Conservation (phyloP, 2,797 vertebrate species). For the Squalus acanthias region DNA sequence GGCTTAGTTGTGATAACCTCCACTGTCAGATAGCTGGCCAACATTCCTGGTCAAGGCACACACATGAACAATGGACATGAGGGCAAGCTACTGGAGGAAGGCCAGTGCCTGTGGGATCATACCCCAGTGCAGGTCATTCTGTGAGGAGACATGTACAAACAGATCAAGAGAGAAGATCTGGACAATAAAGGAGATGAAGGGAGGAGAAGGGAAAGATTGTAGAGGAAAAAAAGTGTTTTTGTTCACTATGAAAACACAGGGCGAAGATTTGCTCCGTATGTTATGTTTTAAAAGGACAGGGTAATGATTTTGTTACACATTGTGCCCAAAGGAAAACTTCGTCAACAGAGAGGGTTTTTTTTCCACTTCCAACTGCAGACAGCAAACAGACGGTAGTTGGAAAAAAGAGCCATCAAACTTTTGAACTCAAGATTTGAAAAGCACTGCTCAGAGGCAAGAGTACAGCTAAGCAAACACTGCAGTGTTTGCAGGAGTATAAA, state of each 20-base stretch:
- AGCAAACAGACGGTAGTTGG: background rate
- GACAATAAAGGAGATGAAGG: background rate
- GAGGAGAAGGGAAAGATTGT: background rate
- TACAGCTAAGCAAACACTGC: background rate
- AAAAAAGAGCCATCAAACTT: too few species aligned
- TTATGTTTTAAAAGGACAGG: background rate
- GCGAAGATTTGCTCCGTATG: background rate
- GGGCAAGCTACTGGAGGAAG: background rate
- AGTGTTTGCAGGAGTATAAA: background rate
- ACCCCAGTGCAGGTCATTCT: conserved; percentile 56
- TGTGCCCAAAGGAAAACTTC: background rate
- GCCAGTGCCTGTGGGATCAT: background rate
- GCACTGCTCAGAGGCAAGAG: background rate
- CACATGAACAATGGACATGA: background rate
- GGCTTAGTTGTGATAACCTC: background rate
- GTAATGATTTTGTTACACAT: background rate
- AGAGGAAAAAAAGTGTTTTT: background rate
- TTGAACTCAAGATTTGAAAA: background rate
- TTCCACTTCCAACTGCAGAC: background rate
- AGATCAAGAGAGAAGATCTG: background rate
- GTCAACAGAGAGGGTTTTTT: background rate
- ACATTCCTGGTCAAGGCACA: background rate
- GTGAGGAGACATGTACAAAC: background rate
- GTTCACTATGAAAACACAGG: background rate
- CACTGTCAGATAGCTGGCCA: background rate